Percentiles rank a stretch among this genome's conserved stretches.
phyloP scores from a whole-genome alignment of 2,113 vertebrate genomes.

The human (Homo sapiens) region GRCh38 chr1:34410001-34410500 shows the following conservation, averaged over 20 bases:
- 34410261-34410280: not conserved
- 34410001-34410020: not conserved
- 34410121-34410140: constrained; percentile 60
- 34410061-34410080: not conserved
- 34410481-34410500: not conserved
- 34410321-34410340: not conserved
- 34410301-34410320: not conserved
- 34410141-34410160: constrained; percentile 60
- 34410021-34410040: not conserved
- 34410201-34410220: constrained; percentile 62
- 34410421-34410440: not conserved
- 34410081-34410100: not conserved
- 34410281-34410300: not conserved
- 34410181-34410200: constrained; percentile 74
- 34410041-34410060: not conserved
- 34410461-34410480: constrained; percentile 1
- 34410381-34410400: not conserved
- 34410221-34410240: constrained; percentile 57
- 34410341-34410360: not conserved
- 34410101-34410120: constrained; percentile 38
- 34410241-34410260: constrained; percentile 32
- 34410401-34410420: not conserved
- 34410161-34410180: constrained; percentile 62
- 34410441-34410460: not conserved
- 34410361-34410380: not conserved